Evolutionary conservation across 2,888 invertebrate species (phyloP), one percentile per base, ranked within the genome.

Genomic region (Chaetoderma sp.): DNA sequence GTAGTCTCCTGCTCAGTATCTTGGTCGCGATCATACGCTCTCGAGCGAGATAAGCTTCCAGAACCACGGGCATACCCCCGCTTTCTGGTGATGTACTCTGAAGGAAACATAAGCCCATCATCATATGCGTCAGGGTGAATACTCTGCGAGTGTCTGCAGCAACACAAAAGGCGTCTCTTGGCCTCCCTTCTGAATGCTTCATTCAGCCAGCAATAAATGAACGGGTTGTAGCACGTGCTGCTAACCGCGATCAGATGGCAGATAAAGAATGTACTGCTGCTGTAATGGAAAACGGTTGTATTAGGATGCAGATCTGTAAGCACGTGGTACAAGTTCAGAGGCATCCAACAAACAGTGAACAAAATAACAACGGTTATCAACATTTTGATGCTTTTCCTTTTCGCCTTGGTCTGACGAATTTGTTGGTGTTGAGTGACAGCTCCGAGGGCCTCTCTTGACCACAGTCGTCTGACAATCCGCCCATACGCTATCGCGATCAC

Each of bases 161-260:
- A 83, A 52, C 83, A 84, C 4, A 78, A 67, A 33, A 86, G 76
- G 69, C 84, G 77, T 0, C 79, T 57, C 56, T 79, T 78, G 25
- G 83, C 81, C 60, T 80, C 81, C n/a, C 76, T 76, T 30, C 87
- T 78, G 75, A 88, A 88, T 64, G 82, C 79, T 62, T 87, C 86
- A 71, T 88, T 88, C 21, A 88, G 75, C 86, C 88, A 88, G 68
- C 87, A 88, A 71, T 88, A 88, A 18, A 88, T 86, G 71, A 87
- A 88, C 0, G 88, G 88, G 67, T 88, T 88, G 74, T 85, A 87
- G 71, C 87, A 87, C 2, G 87, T 86, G 67, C 86, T 86, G 65
- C 86, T 86, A 79, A 88, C 87, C 25, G 88, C 88, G n/a, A 88
- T 76, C 84, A 87, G 86, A 69, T 88, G 88, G 63, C 86, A 87